Conservation (phyloP, 2,888 invertebrate species). For the Iphiclides podalirius region DNA sequence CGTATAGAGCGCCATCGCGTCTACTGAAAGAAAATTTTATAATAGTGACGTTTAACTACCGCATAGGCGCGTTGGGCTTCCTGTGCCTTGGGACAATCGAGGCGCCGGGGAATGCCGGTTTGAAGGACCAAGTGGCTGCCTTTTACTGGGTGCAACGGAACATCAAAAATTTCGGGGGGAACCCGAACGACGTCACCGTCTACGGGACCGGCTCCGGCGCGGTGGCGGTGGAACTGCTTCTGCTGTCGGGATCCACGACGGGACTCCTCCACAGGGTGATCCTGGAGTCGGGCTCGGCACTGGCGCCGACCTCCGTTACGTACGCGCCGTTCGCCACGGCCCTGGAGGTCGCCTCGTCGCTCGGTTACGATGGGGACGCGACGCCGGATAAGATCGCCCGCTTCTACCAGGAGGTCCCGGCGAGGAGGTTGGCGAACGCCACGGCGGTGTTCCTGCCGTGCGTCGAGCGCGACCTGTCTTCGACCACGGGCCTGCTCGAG, state of each 20-base stretch:
- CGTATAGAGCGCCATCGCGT: conserved; percentile 44
- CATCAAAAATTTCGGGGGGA: conserved; percentile 61
- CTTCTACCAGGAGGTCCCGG: conserved; percentile 43
- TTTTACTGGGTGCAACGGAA: conserved; percentile 68
- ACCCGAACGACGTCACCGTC: conserved; percentile 54
- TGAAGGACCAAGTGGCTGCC: conserved; percentile 68
- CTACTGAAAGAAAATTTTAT: conserved; percentile 50
- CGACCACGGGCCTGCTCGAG: conserved; percentile 42
- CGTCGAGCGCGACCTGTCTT: conserved; percentile 43
- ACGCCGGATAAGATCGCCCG: conserved; percentile 37
- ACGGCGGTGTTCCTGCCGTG: conserved; percentile 51
- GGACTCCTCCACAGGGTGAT: conserved; percentile 59
- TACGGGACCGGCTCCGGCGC: conserved; percentile 66
- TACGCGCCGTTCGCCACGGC: conserved; percentile 50
- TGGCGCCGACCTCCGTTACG: conserved; percentile 51
- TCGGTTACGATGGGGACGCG: conserved; percentile 58
- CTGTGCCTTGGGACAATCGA: conserved; percentile 53
- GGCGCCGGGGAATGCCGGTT: conserved; percentile 62
- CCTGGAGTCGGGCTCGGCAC: conserved; percentile 59
- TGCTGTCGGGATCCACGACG: conserved; percentile 49
- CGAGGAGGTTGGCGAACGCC: conserved; percentile 35
- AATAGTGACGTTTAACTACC: conserved; percentile 63
- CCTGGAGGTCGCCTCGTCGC: conserved; percentile 53
- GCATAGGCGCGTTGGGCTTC: conserved; percentile 67
- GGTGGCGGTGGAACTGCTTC: conserved; percentile 51